Evolutionary conservation across 2,797 vertebrate genomes (phyloP).

Genomic region (Champsocephalus gunnari): DNA sequence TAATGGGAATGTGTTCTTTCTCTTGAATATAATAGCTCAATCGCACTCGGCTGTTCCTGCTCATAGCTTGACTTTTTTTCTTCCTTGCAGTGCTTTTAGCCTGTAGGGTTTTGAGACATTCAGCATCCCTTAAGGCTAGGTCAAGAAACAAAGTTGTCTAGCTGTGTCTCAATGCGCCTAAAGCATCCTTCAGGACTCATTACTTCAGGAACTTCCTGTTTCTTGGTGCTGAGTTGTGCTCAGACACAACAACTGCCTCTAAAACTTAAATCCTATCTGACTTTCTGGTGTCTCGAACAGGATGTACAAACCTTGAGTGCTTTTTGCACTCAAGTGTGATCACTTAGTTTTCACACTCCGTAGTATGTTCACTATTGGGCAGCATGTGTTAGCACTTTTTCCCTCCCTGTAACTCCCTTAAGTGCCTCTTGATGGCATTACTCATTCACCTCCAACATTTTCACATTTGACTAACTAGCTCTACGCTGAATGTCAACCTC

Average conservation of each 20-base stretch:
- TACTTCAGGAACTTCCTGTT: background rate
- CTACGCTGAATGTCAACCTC: conserved; percentile 4
- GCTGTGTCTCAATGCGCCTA: background rate
- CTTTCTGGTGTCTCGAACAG: background rate
- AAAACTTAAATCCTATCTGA: background rate
- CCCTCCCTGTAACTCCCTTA: conserved; percentile 1
- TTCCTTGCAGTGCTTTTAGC: background rate
- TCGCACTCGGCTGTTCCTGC: no score
- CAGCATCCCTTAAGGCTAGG: background rate
- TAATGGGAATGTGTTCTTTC: no score
- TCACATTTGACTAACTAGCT: conserved; percentile 17
- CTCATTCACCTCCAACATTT: conserved; percentile 11
- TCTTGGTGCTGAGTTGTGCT: background rate
- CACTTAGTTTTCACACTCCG: background rate
- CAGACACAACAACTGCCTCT: background rate
- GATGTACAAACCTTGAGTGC: background rate
- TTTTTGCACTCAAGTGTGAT: background rate
- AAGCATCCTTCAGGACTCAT: background rate
- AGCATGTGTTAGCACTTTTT: conserved; percentile 3
- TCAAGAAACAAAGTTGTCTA: background rate
- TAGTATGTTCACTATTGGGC: background rate
- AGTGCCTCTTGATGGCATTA: background rate
- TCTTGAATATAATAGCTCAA: no score
- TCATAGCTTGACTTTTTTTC: no score
- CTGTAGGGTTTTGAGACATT: background rate